Base-by-base conservation (phyloP, 2,113 vertebrate species). In the Rhombomys opimus region DNA sequence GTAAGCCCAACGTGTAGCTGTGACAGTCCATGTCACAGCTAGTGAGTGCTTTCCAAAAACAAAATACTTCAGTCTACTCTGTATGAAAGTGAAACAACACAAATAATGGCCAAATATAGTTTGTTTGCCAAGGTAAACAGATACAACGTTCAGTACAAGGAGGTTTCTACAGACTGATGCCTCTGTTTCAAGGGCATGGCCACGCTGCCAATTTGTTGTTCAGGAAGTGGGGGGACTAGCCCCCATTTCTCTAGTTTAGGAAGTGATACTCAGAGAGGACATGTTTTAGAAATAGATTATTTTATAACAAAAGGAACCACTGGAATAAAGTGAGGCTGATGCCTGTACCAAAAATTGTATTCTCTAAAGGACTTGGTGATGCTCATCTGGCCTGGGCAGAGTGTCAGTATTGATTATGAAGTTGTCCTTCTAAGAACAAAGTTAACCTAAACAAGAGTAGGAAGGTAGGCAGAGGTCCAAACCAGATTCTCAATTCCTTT, bases 91-190 rank as follows among this genome's bases (percentile, higher is more conserved):
- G 41, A 78, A 96, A 41, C 6, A 95, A 90, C 72, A 97, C 41
- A 61, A 81, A 88, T 15, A 72, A 82, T 4, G 65, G 86, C 67
- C 30, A 68, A 77, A 78, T 8, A 57, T 0, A 80, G 76, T n/a
- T 81, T 90, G 3, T 81, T 35, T 27, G 15, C 81, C 87, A 95
- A 72, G 84, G 76, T 59, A 85, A 90, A 75, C 84, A 88, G 57
- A 63, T 11, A 57, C 3, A 73, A 84, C 41, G 92, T 90, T 94
- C 94, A 91, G 15, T 17, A 52, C 46, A 94, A 32, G 91, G 97
- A 94, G 85, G 90, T 52, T 92, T 89, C 91, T 96, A 85, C 94
- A 90, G 90, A 86, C 93, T 94, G 89, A 89, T 27, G 61, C 27
- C 46, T 68, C 13, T 38, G 32, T 20, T 50, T 54, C 77, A 54